phyloP scores from a whole-genome alignment of 2,888 invertebrate species.

The Tyria jacobaeae region DNA sequence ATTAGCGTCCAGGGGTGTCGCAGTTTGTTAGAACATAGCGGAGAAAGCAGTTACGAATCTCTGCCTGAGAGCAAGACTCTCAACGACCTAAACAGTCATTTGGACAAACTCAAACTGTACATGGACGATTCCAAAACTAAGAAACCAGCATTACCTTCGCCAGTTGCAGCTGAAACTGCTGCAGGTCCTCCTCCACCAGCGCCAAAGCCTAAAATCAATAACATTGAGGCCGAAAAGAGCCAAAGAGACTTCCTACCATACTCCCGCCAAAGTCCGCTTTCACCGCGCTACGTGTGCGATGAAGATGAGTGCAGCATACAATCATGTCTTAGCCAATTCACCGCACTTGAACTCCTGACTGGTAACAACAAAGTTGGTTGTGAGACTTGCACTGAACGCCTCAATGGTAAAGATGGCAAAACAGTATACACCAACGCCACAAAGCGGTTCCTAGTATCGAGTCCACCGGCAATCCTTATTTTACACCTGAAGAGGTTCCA shows the following conservation, averaged over 20 bases:
- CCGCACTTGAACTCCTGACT: constrained; percentile 95
- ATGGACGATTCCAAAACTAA: constrained; percentile 61
- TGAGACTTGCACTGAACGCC: constrained; percentile 93
- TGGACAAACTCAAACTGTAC: constrained; percentile 74
- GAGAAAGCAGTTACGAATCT: constrained; percentile 74
- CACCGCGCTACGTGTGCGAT: constrained; percentile 90
- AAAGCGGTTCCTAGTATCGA: constrained; percentile 94
- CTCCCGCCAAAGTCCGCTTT: constrained; percentile 82
- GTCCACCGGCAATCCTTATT: constrained; percentile 97
- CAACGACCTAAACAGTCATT: constrained; percentile 65
- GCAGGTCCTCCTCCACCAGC: constrained; percentile 57
- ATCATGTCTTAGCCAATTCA: constrained; percentile 97
- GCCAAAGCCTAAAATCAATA: constrained; percentile 66
- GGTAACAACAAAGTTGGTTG: constrained; percentile 98
- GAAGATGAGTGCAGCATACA: constrained; percentile 94
- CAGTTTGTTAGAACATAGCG: constrained; percentile 73
- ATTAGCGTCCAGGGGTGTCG: constrained; percentile 76
- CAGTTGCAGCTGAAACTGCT: constrained; percentile 56
- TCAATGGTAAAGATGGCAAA: constrained; percentile 89
- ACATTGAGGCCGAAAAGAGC: constrained; percentile 67
- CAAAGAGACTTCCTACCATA: constrained; percentile 69
- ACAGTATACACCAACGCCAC: constrained; percentile 93
- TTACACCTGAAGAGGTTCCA: constrained; percentile 98
- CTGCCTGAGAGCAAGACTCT: constrained; percentile 62
- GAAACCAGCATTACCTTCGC: constrained; percentile 64